phyloP scores from a whole-genome alignment of 2,888 invertebrate genomes.

The Biston betularia region DNA sequence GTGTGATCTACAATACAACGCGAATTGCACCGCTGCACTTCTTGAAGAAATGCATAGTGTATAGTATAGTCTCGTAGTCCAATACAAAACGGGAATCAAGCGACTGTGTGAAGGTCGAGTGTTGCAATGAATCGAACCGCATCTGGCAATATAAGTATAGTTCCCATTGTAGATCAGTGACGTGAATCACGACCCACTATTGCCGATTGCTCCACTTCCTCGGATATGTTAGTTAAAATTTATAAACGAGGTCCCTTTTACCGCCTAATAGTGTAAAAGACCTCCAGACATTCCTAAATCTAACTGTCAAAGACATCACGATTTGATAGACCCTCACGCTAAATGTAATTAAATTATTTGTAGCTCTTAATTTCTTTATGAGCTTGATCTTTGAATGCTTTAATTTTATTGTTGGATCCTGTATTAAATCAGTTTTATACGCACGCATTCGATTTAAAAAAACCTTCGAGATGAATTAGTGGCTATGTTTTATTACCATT shows the following conservation, averaged over 20 bases:
- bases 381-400: constrained; percentile 17
- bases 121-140: constrained; percentile 69
- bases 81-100: constrained; percentile 57
- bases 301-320: constrained; percentile 35
- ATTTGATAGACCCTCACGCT: constrained; percentile 19
- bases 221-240: constrained; percentile 46
- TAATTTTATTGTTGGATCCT: constrained; percentile 15
- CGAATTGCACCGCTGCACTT: constrained; percentile 39
- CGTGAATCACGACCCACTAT: constrained; percentile 65
- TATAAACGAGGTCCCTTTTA: constrained; percentile 35
- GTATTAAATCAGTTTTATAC: not conserved
- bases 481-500: not conserved
- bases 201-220: constrained; percentile 59
- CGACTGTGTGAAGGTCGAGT: constrained; percentile 64
- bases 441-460: not conserved
- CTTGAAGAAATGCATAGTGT: constrained; percentile 52
- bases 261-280: constrained; percentile 41
- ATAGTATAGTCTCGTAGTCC: constrained; percentile 25
- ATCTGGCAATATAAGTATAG: constrained; percentile 60
- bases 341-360: constrained; percentile 28
- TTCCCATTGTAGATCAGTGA: constrained; percentile 68
- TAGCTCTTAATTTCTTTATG: constrained; percentile 22
- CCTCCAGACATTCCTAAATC: constrained; percentile 42
- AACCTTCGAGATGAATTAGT: constrained; percentile 4
- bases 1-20: constrained; percentile 13